phyloP scores from a whole-genome alignment of 2,113 vertebrate genomes.

The Ammodramus savannarum region DNA sequence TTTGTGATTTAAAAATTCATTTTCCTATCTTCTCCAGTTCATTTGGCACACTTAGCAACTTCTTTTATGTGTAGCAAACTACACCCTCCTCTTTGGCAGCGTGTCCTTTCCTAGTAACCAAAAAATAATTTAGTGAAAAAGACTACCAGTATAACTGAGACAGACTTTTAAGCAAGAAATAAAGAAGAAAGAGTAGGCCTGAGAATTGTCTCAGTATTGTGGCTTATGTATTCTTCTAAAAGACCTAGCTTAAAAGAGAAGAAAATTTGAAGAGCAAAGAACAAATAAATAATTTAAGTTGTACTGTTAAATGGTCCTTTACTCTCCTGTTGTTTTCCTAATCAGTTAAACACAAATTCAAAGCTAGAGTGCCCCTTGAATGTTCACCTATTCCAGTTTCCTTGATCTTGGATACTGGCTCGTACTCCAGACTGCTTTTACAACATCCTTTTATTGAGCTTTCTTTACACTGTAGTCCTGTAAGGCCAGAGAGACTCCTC shows the following conservation, averaged over 20 bases:
- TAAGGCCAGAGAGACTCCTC: conserved; percentile 24
- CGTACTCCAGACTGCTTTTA: background rate
- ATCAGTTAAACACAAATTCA: background rate
- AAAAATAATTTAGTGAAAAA: background rate
- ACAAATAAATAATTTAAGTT: background rate
- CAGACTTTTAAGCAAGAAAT: background rate
- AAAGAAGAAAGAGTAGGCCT: background rate
- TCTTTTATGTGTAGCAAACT: background rate
- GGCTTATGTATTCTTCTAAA: background rate
- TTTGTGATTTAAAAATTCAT: background rate
- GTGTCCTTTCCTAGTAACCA: background rate
- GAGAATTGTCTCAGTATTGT: background rate
- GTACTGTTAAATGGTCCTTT: background rate
- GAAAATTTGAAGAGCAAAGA: background rate
- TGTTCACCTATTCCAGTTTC: background rate
- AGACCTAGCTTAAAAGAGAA: background rate
- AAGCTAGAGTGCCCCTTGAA: background rate
- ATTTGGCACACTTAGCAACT: background rate
- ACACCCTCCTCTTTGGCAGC: background rate
- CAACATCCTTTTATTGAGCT: conserved; percentile 38
- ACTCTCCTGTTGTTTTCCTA: background rate
- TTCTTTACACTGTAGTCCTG: background rate
- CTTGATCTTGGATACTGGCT: background rate
- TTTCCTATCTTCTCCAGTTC: background rate
- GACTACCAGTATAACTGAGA: background rate